A percentile compares a stretch with the other conserved stretches of the same genome.
These are phyloP conservation scores for Beris morrisii DNA, from an alignment of 2,888 invertebrate species.

Conservation along the genomic window DNA sequence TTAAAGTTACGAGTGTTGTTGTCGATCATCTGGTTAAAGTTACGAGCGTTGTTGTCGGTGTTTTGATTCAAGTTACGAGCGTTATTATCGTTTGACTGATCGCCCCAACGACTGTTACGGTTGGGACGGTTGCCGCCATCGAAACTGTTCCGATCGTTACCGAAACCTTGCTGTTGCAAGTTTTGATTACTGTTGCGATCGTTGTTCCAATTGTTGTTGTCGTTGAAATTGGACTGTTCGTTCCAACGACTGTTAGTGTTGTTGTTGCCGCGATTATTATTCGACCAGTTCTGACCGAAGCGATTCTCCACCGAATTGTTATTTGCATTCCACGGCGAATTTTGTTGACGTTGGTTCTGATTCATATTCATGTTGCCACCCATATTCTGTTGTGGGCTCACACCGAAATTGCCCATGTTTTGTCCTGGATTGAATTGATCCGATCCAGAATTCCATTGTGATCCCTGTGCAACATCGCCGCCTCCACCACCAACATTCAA, in stretches of 20 bases:
- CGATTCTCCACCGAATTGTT: conserved; percentile 8
- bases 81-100: neutral
- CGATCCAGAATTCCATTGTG: neutral
- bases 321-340: conserved; percentile 3
- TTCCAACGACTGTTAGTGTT: conserved; percentile 17
- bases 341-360: conserved; percentile 10
- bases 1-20: neutral
- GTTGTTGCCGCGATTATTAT: conserved; percentile 10
- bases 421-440: conserved; percentile 7
- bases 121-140: conserved; percentile 28
- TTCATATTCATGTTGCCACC: conserved; percentile 20
- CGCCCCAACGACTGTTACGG: conserved; percentile 23
- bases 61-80: conserved; percentile 1
- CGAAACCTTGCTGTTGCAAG: neutral
- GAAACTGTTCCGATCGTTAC: neutral
- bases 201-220: conserved; percentile 22
- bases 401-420: conserved; percentile 16
- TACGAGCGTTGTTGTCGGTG: conserved; percentile 7
- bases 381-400: neutral
- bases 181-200: neutral
- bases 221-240: conserved; percentile 16
- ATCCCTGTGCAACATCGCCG: neutral
- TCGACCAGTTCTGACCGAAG: conserved; percentile 6
- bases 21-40: conserved; percentile 1
- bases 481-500: neutral